Conservation (phyloP, 2,888 invertebrate genomes). For the Pomacea canaliculata region DNA sequence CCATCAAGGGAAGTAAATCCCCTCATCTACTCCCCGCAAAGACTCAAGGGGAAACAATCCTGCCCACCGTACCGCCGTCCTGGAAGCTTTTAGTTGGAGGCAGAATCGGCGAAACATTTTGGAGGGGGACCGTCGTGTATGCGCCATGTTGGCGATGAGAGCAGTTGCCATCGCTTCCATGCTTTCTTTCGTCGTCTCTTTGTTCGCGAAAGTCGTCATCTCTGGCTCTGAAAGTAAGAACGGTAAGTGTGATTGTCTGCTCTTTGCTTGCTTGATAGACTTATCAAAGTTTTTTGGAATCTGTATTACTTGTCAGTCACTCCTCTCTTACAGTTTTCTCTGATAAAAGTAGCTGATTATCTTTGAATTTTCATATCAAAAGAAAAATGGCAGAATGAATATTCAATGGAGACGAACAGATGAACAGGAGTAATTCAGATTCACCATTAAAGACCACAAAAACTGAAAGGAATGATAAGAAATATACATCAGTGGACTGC, state of each 20-base stretch:
- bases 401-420: no score
- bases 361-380: no score
- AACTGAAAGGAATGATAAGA: no score
- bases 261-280: no score
- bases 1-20: slow-evolving; percentile 9
- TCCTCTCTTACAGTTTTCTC: no score
- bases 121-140: not conserved
- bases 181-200: not conserved
- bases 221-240: not conserved
- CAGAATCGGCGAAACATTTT: not conserved
- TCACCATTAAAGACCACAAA: no score
- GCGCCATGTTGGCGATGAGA: not conserved
- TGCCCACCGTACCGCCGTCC: not conserved
- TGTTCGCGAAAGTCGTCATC: not conserved
- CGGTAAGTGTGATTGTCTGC: not conserved
- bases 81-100: slow-evolving; percentile 1
- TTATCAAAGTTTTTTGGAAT: no score
- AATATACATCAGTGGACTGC: no score
- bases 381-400: no score
- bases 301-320: no score
- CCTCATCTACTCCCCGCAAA: not conserved
- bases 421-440: no score
- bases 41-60: not conserved
- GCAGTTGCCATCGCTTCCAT: not conserved
- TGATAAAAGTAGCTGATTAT: no score